These are phyloP conservation scores for Puma concolor DNA, from an alignment of 2,113 vertebrate genomes.

Conservation along the genomic window DNA sequence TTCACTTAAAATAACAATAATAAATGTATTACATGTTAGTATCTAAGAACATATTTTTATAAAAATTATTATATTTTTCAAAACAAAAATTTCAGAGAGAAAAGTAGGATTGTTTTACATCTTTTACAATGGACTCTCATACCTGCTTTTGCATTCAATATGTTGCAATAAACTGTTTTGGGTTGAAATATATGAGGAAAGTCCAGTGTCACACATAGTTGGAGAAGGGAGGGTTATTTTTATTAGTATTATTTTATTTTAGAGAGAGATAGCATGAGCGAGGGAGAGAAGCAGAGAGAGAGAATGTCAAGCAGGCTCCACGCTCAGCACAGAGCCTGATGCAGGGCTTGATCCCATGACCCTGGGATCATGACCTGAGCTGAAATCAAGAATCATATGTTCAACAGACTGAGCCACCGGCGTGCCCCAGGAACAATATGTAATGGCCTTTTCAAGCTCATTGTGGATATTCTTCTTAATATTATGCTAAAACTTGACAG, in stretches of 20 bases:
- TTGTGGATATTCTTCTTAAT: background rate
- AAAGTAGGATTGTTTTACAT: background rate
- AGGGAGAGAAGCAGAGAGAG: too few species aligned
- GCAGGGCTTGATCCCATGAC: too few species aligned
- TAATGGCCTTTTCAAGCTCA: background rate
- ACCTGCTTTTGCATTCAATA: background rate
- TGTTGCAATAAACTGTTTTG: background rate
- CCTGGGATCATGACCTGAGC: too few species aligned
- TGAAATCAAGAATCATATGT: too few species aligned
- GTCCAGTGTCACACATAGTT: background rate
- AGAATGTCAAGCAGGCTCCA: too few species aligned
- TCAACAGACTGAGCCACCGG: too few species aligned
- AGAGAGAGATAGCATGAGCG: too few species aligned
- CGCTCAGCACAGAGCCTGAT: too few species aligned
- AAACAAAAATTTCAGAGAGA: background rate
- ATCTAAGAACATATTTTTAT: background rate
- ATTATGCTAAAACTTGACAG: background rate
- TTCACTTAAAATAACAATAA: background rate
- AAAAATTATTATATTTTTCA: background rate
- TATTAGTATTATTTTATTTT: too few species aligned
- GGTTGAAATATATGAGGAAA: background rate
- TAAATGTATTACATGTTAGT: background rate
- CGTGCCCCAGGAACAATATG: too few species aligned
- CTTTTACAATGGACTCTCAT: background rate
- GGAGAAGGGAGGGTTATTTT: background rate